These are phyloP conservation scores for Ecdyonurus torrentis DNA, from an alignment of 2,888 invertebrate species.

Conservation along the genomic window DNA sequence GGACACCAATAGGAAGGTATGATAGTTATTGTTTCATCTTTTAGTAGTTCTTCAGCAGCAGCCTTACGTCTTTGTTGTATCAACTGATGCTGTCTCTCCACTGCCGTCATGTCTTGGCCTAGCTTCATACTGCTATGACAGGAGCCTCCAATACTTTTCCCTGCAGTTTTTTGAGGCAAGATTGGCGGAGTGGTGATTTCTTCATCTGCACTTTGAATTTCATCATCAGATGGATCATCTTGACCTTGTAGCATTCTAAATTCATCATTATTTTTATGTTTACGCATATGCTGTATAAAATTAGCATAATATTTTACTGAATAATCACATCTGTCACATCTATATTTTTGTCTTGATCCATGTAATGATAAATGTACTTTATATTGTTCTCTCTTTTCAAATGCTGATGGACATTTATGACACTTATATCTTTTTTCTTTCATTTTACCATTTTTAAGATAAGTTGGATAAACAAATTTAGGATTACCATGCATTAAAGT, in stretches of 20 bases:
- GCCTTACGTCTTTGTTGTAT: conserved; percentile 27
- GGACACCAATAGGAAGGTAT: conserved; percentile 41
- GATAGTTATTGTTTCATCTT: conserved; percentile 17
- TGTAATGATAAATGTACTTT: conserved; percentile 67
- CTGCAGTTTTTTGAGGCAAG: conserved; percentile 3
- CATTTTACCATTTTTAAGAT: conserved; percentile 51
- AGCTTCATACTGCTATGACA: conserved; percentile 27
- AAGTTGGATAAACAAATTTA: conserved; percentile 57
- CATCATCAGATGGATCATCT: conserved; percentile 22
- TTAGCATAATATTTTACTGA: conserved; percentile 76
- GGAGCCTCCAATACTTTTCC: conserved; percentile 14
- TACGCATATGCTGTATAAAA: conserved; percentile 63
- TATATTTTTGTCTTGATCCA: conserved; percentile 66
- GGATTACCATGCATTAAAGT: conserved; percentile 56
- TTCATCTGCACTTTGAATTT: conserved; percentile 1
- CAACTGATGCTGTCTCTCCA: conserved; percentile 36
- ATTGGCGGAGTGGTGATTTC: conserved; percentile 5
- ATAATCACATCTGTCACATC: conserved; percentile 72
- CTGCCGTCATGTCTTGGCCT: conserved; percentile 7
- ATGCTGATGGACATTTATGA: conserved; percentile 73
- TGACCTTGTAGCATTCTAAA: conserved; percentile 28
- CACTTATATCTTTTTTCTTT: conserved; percentile 68
- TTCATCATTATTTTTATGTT: conserved; percentile 56
- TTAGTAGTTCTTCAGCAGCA: conserved; percentile 35
- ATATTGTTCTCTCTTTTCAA: conserved; percentile 71